Evolutionary conservation across 1,140 invertebrate species (phyloP).

Genomic region (Aphis craccivora): DNA sequence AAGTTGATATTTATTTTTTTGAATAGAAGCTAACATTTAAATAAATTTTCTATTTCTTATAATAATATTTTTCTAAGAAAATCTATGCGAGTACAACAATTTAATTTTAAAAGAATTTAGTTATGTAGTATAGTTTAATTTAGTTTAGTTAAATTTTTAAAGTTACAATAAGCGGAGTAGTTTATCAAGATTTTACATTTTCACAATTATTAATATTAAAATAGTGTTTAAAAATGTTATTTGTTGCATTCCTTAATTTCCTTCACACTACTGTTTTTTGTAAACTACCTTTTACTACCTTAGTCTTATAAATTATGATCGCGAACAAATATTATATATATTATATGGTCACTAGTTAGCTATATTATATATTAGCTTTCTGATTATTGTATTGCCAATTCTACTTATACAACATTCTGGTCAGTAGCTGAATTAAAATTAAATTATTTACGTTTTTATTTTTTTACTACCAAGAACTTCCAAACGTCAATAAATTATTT

Average conservation of each 20-base stretch:
- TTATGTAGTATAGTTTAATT: no score
- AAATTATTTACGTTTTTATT: not conserved
- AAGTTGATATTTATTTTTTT: no score
- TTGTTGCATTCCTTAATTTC: not conserved
- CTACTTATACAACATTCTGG: not conserved
- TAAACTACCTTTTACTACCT: not conserved
- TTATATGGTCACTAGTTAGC: not conserved
- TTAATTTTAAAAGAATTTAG: no score
- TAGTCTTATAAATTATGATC: no score
- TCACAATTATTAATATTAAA: not conserved
- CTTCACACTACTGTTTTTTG: not conserved
- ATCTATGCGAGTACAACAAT: no score
- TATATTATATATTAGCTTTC: no score
- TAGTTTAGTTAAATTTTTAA: not conserved
- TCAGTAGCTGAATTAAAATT: not conserved
- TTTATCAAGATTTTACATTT: not conserved
- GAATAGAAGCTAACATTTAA: no score
- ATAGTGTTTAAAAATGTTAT: no score
- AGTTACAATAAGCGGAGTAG: not conserved
- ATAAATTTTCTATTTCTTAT: no score
- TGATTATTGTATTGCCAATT: not conserved
- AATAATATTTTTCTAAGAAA: no score
- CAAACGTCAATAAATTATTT: not conserved
- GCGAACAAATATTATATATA: no score
- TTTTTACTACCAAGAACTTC: not conserved